These are phyloP conservation scores for Acanthornis magna DNA, from an alignment of 2,797 vertebrate species.

Conservation along the genomic window DNA sequence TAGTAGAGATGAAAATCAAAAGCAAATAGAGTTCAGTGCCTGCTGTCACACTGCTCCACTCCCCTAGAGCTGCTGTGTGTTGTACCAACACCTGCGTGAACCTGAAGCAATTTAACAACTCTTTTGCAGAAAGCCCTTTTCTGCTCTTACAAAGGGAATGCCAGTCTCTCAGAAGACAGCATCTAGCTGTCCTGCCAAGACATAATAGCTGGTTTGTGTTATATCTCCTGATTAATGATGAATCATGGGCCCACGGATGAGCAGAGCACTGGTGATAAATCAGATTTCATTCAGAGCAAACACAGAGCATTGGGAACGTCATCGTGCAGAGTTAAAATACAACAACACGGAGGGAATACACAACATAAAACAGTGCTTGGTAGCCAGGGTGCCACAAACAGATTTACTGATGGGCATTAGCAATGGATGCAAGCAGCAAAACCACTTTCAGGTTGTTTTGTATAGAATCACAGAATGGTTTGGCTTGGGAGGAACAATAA, in stretches of 20 bases:
- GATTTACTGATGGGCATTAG: neutral
- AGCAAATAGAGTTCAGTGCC: neutral
- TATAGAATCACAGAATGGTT: neutral
- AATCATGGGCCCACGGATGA: neutral
- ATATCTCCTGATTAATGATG: neutral
- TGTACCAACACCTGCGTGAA: neutral
- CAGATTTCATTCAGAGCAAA: neutral
- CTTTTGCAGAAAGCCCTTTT: neutral
- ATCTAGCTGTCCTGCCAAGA: neutral
- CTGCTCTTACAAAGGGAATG: neutral
- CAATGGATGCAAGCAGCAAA: neutral
- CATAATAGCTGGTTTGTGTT: neutral
- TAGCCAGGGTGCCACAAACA: rapidly evolving
- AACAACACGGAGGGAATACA: neutral
- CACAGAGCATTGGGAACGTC: rapidly evolving
- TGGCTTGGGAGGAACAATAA: neutral
- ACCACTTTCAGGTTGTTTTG: neutral
- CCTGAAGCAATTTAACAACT: neutral
- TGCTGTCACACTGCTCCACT: neutral
- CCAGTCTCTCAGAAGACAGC: neutral
- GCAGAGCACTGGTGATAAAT: neutral
- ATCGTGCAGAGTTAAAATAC: neutral
- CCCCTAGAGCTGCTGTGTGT: rapidly evolving
- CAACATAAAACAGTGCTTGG: neutral
- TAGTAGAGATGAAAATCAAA: neutral